Evolutionary conservation across 1,140 invertebrate genomes (phyloP), one percentile per base, ranked within the genome.

Genomic region (Saccostrea glomerata): DNA sequence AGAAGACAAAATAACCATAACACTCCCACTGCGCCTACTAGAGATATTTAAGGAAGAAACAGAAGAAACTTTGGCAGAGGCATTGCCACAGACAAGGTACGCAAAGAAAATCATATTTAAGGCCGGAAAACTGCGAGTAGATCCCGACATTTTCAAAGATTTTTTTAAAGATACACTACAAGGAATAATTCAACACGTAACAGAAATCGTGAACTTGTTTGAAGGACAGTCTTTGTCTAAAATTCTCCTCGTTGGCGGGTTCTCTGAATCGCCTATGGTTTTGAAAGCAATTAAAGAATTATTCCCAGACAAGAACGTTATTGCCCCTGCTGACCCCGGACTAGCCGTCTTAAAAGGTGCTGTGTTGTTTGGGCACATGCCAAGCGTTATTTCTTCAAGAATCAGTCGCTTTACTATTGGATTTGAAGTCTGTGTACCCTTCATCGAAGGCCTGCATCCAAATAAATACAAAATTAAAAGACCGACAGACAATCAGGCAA

Each of bases 181-280:
- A 20, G 83, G 86, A 47, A 58, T 90, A 23, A 58, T 86, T 23
- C 83, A 87, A 6, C 87, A 90, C 40, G 84, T 88, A 11, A 55
- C 55, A 70, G 73, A 58, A n/a, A 86, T 90, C 13, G 25, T 90
- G 1, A 86, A 63, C 12, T 66, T 86, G 2, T 56, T 56, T 13
- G 56, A 47, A 15, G 40, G 30, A 36, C 0, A 63, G 15, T 30
- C 25, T n/a, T 66, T 83, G 13, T 83, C 82, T 5, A 70, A 36
- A 9, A 82, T 90, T 60, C 58, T 90, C 20, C 58, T 90, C 20
- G 90, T 90, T 47, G 90, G 90, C 55, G 90, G 90, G 0, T 90
- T 90, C 54, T 89, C 90, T 0, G 90, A 90, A 55, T 90, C 90
- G 0, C 87, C 90, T 0, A 87, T 89, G 25, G 87, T 90, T 13